Evolutionary conservation across 37 sponge, comb jelly and placozoan species (phyloP), one percentile per base, ranked within the genome.

Genomic region (Geodia barretti): DNA sequence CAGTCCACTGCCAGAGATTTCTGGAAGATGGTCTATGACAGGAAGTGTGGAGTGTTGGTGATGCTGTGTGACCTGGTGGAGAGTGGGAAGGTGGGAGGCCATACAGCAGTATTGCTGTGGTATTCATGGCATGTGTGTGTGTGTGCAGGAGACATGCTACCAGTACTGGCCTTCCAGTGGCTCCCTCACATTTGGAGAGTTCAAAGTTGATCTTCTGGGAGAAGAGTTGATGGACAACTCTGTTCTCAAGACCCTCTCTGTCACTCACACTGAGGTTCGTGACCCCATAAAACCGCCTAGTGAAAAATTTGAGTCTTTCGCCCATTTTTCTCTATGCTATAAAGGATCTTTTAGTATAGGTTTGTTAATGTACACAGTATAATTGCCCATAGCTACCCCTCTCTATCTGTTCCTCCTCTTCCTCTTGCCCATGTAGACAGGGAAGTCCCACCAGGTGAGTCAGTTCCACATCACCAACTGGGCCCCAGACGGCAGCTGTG

Each of bases 131-230:
- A n/a, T n/a, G n/a, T n/a, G n/a, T n/a, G n/a, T n/a, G n/a, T n/a
- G n/a, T n/a, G n/a, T n/a, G 11, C 64, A 90, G 85, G 85, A 90
- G 79, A 38, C 70, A 66, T 83, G 91, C 41, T 70, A 33, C 39
- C 82, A 80, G 67, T 94, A 94, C 85, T 94, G 95, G 95, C 89
- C 92, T n/a, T 64, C 62, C 0, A 31, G 24, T 72, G 93, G 85
- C 1, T 24, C 58, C 5, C 30, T n/a, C 5, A 59, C 69, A 64
- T 84, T 41, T 64, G 80, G 82, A 38, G 85, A 77, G 38, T 76
- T 39, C 64, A 54, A 31, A 23, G 79, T 89, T 4, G 67, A 83
- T 62, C 11, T 73, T 1, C 4, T 64, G 30, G 73, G 65, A 36
- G 83, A 72, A 66, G 77, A 77, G 65, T 14, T 41, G 24, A 69